Base-by-base conservation (phyloP, 2,113 vertebrate species). In the Phaethornis superciliosus region DNA sequence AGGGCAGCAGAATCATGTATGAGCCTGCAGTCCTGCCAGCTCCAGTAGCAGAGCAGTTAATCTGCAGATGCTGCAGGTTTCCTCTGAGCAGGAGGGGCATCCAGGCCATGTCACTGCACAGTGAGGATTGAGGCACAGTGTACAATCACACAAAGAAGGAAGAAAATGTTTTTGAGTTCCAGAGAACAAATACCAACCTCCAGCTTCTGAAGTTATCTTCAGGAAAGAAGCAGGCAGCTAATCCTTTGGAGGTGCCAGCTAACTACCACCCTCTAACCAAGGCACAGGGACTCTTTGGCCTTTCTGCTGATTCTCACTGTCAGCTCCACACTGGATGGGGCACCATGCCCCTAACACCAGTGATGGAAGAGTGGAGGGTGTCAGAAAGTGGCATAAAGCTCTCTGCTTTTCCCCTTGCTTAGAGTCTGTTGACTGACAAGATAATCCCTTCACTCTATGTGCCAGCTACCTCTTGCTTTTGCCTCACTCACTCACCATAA, bases 401-500 rank as follows among this genome's bases (percentile, higher is more conserved):
- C n/a, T 17, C 18, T 74, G 27, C 19, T 74, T 47, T 42, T 68
- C 24, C 32, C 70, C 23, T 89, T 62, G 59, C 75, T 78, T 75
- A 23, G 47, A 35, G 44, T 47, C 55, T 12, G 69, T 46, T 2
- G 0, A 70, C 7, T 12, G 37, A 87, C 74, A 78, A 54, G 93
- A 94, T 40, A 32, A 96, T 72, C 75, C 78, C 42, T 56, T 81
- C 75, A 77, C 32, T 89, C 58, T 76, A 35, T 1, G 12, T 72
- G 54, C 62, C 94, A 94, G 68, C 33, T 88, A 85, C 47, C 67
- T 94, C 89, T 74, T 74, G 77, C 70, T 69, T 91, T 89, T 65
- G 68, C 76, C 70, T 70, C 82, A 78, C 55, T 74, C 64, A n/a
- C n/a, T n/a, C n/a, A 72, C 68, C 47, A 71, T 85, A 87, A 93